Evolutionary conservation across 2,113 vertebrate genomes (phyloP).

Genomic region (Hyaena hyaena): DNA sequence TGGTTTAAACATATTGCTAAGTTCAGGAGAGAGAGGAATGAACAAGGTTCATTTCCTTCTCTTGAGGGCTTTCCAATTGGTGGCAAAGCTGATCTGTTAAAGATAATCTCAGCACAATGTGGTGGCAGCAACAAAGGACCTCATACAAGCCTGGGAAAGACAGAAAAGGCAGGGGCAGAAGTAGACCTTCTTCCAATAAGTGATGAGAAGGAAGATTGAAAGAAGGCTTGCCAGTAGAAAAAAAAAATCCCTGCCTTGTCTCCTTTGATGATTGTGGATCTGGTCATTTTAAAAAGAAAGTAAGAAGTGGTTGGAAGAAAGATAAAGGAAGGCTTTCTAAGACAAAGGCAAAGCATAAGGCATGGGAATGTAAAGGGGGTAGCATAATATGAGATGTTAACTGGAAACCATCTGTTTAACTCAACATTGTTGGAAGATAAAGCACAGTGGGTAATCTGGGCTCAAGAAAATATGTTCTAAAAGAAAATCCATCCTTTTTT

Average conservation of each 20-base stretch:
- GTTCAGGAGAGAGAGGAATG: not conserved
- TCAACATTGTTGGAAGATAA: not conserved
- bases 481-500: not conserved
- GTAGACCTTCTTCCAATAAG: not conserved
- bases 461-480: not conserved
- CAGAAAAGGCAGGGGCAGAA: not conserved
- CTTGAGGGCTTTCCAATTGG: not conserved
- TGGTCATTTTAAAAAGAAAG: not conserved
- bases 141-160: not conserved
- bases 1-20: not conserved
- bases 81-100: not conserved
- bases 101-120: not conserved
- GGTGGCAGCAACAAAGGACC: not conserved
- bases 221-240: fast-evolving
- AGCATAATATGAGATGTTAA: no score
- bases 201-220: fast-evolving
- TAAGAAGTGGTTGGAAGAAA: not conserved
- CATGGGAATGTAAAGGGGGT: not conserved
- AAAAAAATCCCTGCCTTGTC: not conserved
- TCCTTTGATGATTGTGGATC: not conserved
- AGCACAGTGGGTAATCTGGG: not conserved
- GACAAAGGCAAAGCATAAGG: not conserved
- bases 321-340: not conserved
- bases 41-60: not conserved
- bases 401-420: not conserved